A percentile compares a stretch with the other conserved stretches of the same genome.
These are phyloP conservation scores for Puffinus mauretanicus DNA, from an alignment of 2,113 vertebrate species.

Conservation along the genomic window DNA sequence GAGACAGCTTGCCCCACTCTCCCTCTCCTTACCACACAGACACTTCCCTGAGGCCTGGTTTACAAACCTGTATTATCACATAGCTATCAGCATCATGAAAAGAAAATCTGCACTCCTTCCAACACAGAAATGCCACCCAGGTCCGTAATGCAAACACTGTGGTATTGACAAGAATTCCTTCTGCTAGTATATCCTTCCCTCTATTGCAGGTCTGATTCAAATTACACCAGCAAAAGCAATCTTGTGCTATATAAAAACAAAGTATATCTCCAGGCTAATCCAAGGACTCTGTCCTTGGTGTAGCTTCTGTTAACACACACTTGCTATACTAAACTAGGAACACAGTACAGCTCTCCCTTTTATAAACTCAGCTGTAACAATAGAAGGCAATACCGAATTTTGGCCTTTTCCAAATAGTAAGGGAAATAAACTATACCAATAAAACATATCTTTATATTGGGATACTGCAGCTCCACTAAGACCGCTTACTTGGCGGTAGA, in stretches of 20 bases:
- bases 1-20: background rate
- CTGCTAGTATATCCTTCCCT: background rate
- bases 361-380: background rate
- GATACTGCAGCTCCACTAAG: background rate
- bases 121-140: background rate
- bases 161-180: background rate
- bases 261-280: background rate
- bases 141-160: background rate
- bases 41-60: background rate
- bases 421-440: background rate
- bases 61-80: background rate
- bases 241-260: background rate
- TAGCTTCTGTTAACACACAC: background rate
- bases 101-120: background rate
- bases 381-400: background rate
- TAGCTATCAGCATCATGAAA: background rate
- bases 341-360: background rate
- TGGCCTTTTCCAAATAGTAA: background rate
- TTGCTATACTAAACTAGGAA: background rate
- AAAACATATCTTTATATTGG: background rate
- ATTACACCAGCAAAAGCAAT: background rate
- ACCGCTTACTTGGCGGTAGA: background rate
- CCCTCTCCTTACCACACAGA: constrained; percentile 8
- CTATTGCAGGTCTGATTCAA: background rate
- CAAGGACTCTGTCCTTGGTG: background rate